Evolutionary conservation across 2,888 invertebrate species (phyloP).

Genomic region (Tanytarsus gracilentus): DNA sequence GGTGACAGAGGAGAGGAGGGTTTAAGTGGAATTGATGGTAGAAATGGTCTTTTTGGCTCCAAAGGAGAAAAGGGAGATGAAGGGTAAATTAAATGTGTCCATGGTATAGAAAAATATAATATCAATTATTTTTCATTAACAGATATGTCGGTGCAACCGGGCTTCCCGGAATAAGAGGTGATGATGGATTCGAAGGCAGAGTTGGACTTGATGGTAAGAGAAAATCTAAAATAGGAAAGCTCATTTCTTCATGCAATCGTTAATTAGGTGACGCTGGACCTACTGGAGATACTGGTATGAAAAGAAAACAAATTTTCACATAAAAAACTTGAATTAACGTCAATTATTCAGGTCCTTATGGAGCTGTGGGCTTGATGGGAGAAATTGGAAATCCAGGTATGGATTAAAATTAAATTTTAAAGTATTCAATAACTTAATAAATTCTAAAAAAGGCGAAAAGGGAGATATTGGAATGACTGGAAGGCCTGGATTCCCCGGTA

Average conservation of each 20-base stretch:
- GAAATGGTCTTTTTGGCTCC: conserved; percentile 35
- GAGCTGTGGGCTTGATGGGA: no score
- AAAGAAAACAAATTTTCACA: no score
- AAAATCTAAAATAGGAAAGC: conserved; percentile 29
- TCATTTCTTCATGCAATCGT: no score
- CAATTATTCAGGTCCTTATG: no score
- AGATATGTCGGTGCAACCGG: not conserved
- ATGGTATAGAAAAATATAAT: not conserved
- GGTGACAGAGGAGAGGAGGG: conserved; percentile 41
- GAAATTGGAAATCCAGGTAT: no score
- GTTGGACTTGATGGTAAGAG: not conserved
- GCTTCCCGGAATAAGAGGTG: conserved; percentile 6
- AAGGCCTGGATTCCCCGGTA: not conserved
- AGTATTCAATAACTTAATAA: no score
- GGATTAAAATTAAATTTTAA: no score
- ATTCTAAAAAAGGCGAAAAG: conserved; percentile 9
- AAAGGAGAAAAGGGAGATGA: conserved; percentile 34
- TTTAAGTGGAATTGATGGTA: conserved; percentile 18
- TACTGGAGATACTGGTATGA: conserved; percentile 35
- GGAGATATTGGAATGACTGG: conserved; percentile 1
- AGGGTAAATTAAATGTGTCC: conserved; percentile 10
- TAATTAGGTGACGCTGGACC: conserved; percentile 37
- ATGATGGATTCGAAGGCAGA: conserved; percentile 16
- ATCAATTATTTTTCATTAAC: not conserved
- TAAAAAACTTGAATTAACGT: no score